Evolutionary conservation across 2,888 invertebrate species (phyloP).

Genomic region (Cartodere bifasciata): DNA sequence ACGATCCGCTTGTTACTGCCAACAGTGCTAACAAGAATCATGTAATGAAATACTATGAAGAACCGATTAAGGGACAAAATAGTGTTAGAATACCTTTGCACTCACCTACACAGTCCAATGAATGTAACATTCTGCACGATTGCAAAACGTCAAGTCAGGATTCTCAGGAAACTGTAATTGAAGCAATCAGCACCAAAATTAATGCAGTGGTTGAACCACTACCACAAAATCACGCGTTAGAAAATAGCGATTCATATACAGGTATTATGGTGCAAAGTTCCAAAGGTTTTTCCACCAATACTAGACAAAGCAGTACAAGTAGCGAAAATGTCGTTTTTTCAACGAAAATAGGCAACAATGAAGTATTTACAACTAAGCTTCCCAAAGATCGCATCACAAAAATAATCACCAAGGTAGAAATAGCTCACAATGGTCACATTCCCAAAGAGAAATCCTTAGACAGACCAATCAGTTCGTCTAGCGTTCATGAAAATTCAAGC

Average conservation of each 20-base stretch:
- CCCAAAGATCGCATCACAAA: conserved; percentile 24
- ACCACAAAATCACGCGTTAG: conserved; percentile 21
- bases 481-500: conserved; percentile 1
- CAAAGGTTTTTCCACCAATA: conserved; percentile 10
- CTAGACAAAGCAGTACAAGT: conserved; percentile 32
- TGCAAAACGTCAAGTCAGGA: conserved; percentile 35
- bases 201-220: conserved; percentile 17
- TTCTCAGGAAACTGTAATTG: conserved; percentile 40
- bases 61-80: conserved; percentile 46
- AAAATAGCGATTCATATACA: conserved; percentile 9
- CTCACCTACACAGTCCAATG: conserved; percentile 57
- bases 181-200: conserved; percentile 21
- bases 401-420: conserved; percentile 8
- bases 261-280: conserved; percentile 7
- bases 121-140: conserved; percentile 27
- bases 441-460: conserved; percentile 1
- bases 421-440: background rate
- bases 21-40: conserved; percentile 10
- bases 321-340: conserved; percentile 47
- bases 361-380: conserved; percentile 46
- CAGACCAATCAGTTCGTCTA: background rate
- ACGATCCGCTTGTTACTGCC: conserved; percentile 18
- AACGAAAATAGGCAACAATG: conserved; percentile 55
- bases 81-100: conserved; percentile 61
- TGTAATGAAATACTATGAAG: conserved; percentile 45